A percentile compares a stretch with the other conserved stretches of the same genome.
Conservation (phyloP, 2,888 invertebrate genomes). For the Scaptomyza tumidula region DNA sequence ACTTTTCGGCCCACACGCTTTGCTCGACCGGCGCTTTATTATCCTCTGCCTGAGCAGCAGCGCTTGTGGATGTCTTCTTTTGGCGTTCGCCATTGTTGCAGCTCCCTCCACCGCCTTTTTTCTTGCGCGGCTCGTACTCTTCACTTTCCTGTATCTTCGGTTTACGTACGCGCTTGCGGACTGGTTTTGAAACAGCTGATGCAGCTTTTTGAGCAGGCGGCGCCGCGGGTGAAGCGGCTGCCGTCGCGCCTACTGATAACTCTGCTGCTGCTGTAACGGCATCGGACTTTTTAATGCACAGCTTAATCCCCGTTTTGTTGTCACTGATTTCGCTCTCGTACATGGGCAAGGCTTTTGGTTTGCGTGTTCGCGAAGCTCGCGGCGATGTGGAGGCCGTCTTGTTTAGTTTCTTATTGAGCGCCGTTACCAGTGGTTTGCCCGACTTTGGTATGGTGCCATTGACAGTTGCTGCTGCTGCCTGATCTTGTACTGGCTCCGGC, state of each 20-base stretch:
- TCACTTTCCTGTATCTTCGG: constrained; percentile 85
- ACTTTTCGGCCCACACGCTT: constrained; percentile 86
- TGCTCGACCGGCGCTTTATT: constrained; percentile 84
- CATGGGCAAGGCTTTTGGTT: constrained; percentile 85
- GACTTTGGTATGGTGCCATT: constrained; percentile 84
- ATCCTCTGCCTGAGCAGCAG: constrained; percentile 21
- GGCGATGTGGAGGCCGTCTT: constrained; percentile 73
- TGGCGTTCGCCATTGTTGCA: constrained; percentile 76
- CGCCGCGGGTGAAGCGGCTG: constrained; percentile 27
- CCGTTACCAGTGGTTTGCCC: constrained; percentile 82
- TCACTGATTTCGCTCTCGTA: constrained; percentile 87
- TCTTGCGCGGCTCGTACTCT: constrained; percentile 85
- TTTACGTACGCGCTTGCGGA: constrained; percentile 83
- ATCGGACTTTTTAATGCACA: constrained; percentile 84
- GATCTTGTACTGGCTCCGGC: constrained; percentile 18
- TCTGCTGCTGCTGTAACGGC: constrained; percentile 49
- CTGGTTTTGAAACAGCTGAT: constrained; percentile 65
- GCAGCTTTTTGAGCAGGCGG: constrained; percentile 31
- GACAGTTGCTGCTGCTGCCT: constrained; percentile 61
- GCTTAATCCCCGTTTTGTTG: constrained; percentile 84
- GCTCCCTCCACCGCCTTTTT: constrained; percentile 61
- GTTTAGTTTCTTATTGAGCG: constrained; percentile 82
- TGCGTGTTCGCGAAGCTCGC: constrained; percentile 80
- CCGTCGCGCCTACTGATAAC: constrained; percentile 35
- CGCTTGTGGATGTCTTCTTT: constrained; percentile 66